phyloP scores from a whole-genome alignment of 2,888 invertebrate species.

The Drosophila mimetica region DNA sequence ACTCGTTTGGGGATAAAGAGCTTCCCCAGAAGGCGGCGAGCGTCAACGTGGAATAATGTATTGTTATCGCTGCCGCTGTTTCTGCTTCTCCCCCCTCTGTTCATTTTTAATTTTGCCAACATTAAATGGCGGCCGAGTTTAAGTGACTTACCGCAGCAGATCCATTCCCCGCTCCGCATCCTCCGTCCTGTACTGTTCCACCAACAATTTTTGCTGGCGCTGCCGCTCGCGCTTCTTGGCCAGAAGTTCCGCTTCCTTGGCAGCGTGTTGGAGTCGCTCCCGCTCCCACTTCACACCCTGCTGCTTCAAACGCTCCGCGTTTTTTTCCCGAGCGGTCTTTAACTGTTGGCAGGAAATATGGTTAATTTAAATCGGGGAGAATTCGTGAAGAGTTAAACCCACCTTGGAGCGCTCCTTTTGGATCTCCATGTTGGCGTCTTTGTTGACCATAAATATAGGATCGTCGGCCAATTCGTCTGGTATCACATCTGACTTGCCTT shows the following conservation, averaged over 20 bases:
- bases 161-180: constrained; percentile 82
- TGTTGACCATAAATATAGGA: constrained; percentile 87
- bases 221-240: constrained; percentile 68
- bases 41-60: constrained; percentile 41
- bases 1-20: constrained; percentile 27
- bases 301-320: constrained; percentile 82
- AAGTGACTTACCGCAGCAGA: constrained; percentile 79
- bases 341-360: constrained; percentile 61
- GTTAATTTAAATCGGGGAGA: neutral
- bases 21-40: constrained; percentile 33
- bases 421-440: constrained; percentile 85
- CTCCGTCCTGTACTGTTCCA: constrained; percentile 79
- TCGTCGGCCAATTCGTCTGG: constrained; percentile 87
- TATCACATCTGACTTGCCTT: constrained; percentile 86
- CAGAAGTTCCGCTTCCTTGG: constrained; percentile 77
- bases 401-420: constrained; percentile 85
- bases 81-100: neutral
- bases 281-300: constrained; percentile 84
- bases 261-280: constrained; percentile 81
- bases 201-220: constrained; percentile 73
- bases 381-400: constrained; percentile 12
- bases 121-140: constrained; percentile 11
- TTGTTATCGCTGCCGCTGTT: constrained; percentile 16
- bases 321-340: constrained; percentile 83
- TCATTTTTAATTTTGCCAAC: constrained; percentile 21